These are phyloP conservation scores for Polydrusus pterygomalis DNA, from an alignment of 2,888 invertebrate genomes.

Conservation along the genomic window DNA sequence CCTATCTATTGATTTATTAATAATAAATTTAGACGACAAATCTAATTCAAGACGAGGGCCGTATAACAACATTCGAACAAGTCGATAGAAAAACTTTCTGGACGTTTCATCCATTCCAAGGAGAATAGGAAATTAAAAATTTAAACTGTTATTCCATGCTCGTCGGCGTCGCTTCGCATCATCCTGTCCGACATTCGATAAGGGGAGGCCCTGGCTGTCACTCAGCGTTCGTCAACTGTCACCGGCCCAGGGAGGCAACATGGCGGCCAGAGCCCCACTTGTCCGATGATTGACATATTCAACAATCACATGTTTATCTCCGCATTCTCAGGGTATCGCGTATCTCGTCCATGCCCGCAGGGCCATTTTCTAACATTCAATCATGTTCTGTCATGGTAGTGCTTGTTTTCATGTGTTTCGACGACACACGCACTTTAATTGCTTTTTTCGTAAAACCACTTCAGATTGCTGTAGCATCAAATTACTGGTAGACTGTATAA, in stretches of 20 bases:
- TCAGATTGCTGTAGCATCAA: background rate
- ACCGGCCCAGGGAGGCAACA: constrained; percentile 61
- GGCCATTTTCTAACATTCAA: constrained; percentile 62
- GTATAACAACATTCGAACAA: too few relatives aligned
- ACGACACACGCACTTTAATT: constrained; percentile 40
- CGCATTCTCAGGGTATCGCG: constrained; percentile 66
- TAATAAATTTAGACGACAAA: too few relatives aligned
- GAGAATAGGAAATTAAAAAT: constrained; percentile 26
- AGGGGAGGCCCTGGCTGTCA: constrained; percentile 66
- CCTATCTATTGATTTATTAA: too few relatives aligned
- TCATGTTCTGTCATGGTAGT: constrained; percentile 59
- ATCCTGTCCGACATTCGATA: constrained; percentile 60
- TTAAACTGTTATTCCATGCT: constrained; percentile 21
- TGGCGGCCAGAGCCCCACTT: constrained; percentile 68
- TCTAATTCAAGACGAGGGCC: too few relatives aligned
- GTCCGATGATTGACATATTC: constrained; percentile 69
- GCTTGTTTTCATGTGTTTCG: constrained; percentile 33
- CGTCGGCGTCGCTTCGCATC: constrained; percentile 13
- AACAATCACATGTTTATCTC: constrained; percentile 69
- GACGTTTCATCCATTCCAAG: background rate
- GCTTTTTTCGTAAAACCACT: background rate
- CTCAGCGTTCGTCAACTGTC: constrained; percentile 69
- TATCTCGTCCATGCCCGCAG: constrained; percentile 57
- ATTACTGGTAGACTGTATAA: background rate
- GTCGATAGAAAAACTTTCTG: constrained; percentile 16